Evolutionary conservation across 2,113 vertebrate species (phyloP).

Genomic region (cattle (Bos taurus)): DNA sequence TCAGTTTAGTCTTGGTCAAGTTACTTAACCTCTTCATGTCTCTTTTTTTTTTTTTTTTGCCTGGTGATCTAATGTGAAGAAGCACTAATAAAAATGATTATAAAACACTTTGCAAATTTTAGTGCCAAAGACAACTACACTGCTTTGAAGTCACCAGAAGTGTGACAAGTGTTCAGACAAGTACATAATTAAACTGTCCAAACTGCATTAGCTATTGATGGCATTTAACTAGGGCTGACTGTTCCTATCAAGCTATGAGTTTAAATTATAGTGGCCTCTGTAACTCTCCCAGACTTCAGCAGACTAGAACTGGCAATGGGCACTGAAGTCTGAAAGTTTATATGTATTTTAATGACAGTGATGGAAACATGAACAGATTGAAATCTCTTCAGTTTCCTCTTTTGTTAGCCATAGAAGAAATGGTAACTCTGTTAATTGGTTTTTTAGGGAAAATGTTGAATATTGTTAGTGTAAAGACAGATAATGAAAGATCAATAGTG

Average conservation of each 20-base stretch:
- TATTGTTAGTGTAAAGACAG: background rate
- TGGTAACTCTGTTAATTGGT: background rate
- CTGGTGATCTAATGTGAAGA: slow-evolving; percentile 48
- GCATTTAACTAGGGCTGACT: slow-evolving; percentile 63
- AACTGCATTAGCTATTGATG: slow-evolving; percentile 68
- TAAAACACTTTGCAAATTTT: slow-evolving; percentile 70
- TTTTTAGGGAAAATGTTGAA: slow-evolving; percentile 27
- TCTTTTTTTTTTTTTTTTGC: slow-evolving; percentile 23
- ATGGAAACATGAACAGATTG: background rate
- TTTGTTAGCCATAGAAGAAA: slow-evolving; percentile 25
- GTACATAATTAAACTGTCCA: slow-evolving; percentile 76
- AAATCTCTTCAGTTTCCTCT: slow-evolving; percentile 30
- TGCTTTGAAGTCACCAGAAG: slow-evolving; percentile 66
- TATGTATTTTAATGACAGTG: background rate
- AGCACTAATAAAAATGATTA: slow-evolving; percentile 67
- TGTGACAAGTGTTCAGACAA: slow-evolving; percentile 71
- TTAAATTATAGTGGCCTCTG: slow-evolving; percentile 37
- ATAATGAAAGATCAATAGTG: slow-evolving; percentile 7
- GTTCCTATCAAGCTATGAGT: slow-evolving; percentile 35
- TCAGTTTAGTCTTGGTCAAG: slow-evolving; percentile 52
- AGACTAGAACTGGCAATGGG: background rate
- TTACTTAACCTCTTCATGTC: slow-evolving; percentile 70
- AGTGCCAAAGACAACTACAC: slow-evolving; percentile 53
- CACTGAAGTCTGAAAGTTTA: background rate
- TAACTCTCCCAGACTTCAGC: background rate